Percentiles rank a stretch among this genome's conserved stretches.
phyloP scores from a whole-genome alignment of 2,888 invertebrate species.

The Zaprionus lineosus region DNA sequence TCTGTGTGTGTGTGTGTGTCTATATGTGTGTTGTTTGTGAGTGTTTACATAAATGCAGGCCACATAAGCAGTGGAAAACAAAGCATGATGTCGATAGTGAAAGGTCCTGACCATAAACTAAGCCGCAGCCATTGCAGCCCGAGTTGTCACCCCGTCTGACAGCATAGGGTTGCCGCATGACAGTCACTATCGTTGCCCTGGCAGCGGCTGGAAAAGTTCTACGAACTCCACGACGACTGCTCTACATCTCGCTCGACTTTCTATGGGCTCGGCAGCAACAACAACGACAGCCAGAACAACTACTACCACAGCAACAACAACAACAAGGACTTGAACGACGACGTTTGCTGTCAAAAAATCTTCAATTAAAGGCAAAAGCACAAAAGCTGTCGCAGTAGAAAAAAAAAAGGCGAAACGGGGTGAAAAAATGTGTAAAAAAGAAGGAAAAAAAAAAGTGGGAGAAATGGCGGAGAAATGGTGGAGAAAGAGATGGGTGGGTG shows the following conservation, averaged over 20 bases:
- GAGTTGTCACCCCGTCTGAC: conserved; percentile 17
- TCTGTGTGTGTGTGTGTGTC: not conserved
- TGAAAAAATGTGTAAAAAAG: conserved; percentile 42
- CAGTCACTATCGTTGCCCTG: conserved; percentile 33
- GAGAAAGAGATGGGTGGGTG: too few species aligned
- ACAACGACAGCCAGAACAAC: conserved; percentile 6
- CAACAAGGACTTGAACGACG: conserved; percentile 30
- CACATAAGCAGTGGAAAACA: conserved; percentile 53
- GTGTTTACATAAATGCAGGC: conserved; percentile 18
- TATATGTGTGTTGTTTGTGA: conserved; percentile 3
- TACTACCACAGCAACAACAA: conserved; percentile 2
- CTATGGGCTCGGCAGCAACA: conserved; percentile 34
- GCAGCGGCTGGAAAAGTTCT: conserved; percentile 58
- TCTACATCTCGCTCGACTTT: conserved; percentile 65
- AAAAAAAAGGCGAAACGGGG: conserved; percentile 30
- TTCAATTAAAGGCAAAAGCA: conserved; percentile 74
- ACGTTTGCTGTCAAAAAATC: conserved; percentile 74
- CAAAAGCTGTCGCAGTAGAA: conserved; percentile 63
- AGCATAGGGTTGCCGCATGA: conserved; percentile 12
- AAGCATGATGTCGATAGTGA: conserved; percentile 65
- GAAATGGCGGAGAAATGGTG: conserved; percentile 13
- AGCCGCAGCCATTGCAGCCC: conserved; percentile 20
- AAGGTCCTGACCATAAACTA: conserved; percentile 50
- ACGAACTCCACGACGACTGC: conserved; percentile 61
- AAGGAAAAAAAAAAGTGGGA: conserved; percentile 23